These are phyloP conservation scores for Carterocephalus palaemon DNA, from an alignment of 2,888 invertebrate genomes.

Conservation along the genomic window DNA sequence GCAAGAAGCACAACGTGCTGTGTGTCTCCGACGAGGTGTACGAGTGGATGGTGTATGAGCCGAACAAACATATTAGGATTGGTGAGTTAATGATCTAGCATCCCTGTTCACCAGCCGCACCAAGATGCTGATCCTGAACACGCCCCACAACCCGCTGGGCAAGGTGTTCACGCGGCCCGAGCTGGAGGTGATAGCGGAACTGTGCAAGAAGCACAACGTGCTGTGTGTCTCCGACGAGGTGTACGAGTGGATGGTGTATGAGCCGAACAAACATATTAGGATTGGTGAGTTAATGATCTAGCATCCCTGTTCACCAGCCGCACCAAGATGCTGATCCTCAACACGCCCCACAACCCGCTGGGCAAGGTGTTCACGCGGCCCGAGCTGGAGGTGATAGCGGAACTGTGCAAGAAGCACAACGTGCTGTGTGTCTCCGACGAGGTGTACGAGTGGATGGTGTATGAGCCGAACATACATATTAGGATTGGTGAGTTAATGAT, in stretches of 20 bases:
- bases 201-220: slow-evolving; percentile 95
- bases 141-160: slow-evolving; percentile 98
- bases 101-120: slow-evolving; percentile 91
- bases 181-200: slow-evolving; percentile 86
- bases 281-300: slow-evolving; percentile 82
- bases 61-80: slow-evolving; percentile 91
- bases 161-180: slow-evolving; percentile 88
- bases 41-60: slow-evolving; percentile 96
- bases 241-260: slow-evolving; percentile 97
- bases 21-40: slow-evolving; percentile 98
- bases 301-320: slow-evolving; percentile 87
- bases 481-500: slow-evolving; percentile 85
- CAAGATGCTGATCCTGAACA: slow-evolving; percentile 97
- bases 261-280: slow-evolving; percentile 89
- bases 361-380: slow-evolving; percentile 89
- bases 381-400: slow-evolving; percentile 88
- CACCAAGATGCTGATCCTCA: slow-evolving; percentile 97
- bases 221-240: slow-evolving; percentile 98
- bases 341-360: slow-evolving; percentile 98
- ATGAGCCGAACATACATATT: slow-evolving; percentile 88
- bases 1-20: slow-evolving; percentile 94
- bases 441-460: slow-evolving; percentile 99
- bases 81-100: slow-evolving; percentile 75
- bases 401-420: slow-evolving; percentile 94
- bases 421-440: slow-evolving; percentile 96